Conservation (phyloP, 2,888 invertebrate species). For the Trissonchulus latispiculum region DNA sequence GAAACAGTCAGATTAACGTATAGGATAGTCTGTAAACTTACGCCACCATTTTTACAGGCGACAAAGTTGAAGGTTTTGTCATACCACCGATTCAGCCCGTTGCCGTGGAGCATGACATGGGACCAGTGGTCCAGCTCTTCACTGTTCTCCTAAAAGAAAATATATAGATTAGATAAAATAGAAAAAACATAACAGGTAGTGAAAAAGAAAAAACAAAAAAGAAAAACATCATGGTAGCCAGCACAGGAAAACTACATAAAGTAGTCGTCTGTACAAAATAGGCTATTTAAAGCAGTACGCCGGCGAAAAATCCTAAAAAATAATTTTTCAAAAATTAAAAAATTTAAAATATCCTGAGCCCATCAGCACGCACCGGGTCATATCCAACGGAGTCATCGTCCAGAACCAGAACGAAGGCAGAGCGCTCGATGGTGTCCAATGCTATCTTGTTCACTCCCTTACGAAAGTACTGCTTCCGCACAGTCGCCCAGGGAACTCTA, state of each 20-base stretch:
- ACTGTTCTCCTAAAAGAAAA: conserved; percentile 41
- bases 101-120: conserved; percentile 76
- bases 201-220: neutral
- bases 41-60: conserved; percentile 79
- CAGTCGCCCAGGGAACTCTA: conserved; percentile 77
- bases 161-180: neutral
- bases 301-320: neutral
- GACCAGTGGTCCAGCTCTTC: conserved; percentile 70
- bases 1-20: too few relatives aligned
- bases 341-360: too few relatives aligned
- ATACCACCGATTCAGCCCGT: conserved; percentile 93
- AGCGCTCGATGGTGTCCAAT: conserved; percentile 72
- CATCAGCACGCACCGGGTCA: conserved; percentile 55
- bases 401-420: conserved; percentile 82
- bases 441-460: conserved; percentile 79
- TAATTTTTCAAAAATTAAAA: neutral
- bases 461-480: conserved; percentile 62
- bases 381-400: conserved; percentile 82
- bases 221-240: neutral
- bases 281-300: neutral
- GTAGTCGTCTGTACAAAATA: neutral
- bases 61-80: conserved; percentile 96
- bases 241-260: neutral
- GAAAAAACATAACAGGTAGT: neutral
- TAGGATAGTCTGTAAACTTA: too few relatives aligned